phyloP scores from a whole-genome alignment of 35 echinoderm and acorn worm genomes.

The Hemicentrotus pulcherrimus region DNA sequence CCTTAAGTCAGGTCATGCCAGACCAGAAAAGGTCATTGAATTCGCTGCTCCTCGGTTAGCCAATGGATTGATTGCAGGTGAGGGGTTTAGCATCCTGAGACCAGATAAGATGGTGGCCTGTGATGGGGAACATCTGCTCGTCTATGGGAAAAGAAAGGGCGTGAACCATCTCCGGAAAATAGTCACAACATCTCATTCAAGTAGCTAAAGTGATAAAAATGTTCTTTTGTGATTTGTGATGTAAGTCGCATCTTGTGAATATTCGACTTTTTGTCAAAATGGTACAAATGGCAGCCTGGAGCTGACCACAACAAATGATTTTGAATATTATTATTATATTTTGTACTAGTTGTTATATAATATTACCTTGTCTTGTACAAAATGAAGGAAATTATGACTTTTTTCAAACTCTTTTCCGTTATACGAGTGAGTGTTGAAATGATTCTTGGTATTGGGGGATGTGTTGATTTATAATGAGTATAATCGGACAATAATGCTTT shows the following conservation, averaged over 20 bases:
- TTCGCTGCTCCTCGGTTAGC: not conserved
- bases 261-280: not conserved
- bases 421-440: too few species aligned
- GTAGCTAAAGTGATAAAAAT: not conserved
- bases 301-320: not conserved
- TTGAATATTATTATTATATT: too few species aligned
- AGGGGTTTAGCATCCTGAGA: constrained; percentile 11
- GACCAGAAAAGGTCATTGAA: not conserved
- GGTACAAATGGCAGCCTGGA: not conserved
- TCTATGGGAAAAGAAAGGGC: not conserved
- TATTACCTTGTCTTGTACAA: too few species aligned
- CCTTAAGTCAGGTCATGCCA: not conserved
- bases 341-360: too few species aligned
- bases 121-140: constrained; percentile 20
- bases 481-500: too few species aligned
- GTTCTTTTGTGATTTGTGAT: not conserved
- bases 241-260: not conserved
- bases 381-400: too few species aligned
- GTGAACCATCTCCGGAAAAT: not conserved
- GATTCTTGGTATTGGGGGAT: too few species aligned
- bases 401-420: too few species aligned
- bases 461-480: too few species aligned
- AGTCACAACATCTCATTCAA: not conserved
- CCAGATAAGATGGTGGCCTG: constrained; percentile 9
- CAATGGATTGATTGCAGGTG: not conserved